Evolutionary conservation across 2,888 invertebrate genomes (phyloP), one percentile per base, ranked within the genome.

Genomic region (Microctonus aethiopoides): DNA sequence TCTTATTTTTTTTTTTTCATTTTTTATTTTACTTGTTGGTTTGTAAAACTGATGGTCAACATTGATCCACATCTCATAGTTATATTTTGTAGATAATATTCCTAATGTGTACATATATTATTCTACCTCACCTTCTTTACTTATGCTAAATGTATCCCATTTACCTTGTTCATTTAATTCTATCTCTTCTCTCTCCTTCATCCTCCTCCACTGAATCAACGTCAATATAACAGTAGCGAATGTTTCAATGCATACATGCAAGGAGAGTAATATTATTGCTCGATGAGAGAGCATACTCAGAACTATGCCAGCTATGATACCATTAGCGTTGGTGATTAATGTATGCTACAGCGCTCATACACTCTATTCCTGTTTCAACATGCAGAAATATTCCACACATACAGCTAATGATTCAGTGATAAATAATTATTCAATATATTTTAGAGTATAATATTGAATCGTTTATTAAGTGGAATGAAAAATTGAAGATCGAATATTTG

Each of bases 251-350:
- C 63, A 39, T 60, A 64, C 41, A 57, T 51, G n/a, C n/a, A n/a
- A n/a, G 69, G 71, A 72, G 74, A 7, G 7, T 29, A 7, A n/a
- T n/a, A n/a, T n/a, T 73, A 74, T 75, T 68, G 56, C 64, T 61
- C 61, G 61, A 46, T 61, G 72, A 29, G 39, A 36, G 46, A 69
- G 34, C 46, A 41, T 39, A 68, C 64, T 59, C 39, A 62, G 63
- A 63, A 79, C 80, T 81, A 81, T 77, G 80, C 78, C 74, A 78
- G 78, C 83, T 83, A 81, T 83, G 84, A 84, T 83, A 83, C 83
- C 83, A 84, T 84, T 84, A 84, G 83, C 84, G 84, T 84, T 83
- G 74, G 82, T 84, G 84, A 84, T 84, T 84, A 84, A 84, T 84
- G 84, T 84, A 84, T 82, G 84, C 83, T 78, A 83, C 77, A 79